phyloP scores from a whole-genome alignment of 2,888 invertebrate genomes.

The Metellina segmentata region DNA sequence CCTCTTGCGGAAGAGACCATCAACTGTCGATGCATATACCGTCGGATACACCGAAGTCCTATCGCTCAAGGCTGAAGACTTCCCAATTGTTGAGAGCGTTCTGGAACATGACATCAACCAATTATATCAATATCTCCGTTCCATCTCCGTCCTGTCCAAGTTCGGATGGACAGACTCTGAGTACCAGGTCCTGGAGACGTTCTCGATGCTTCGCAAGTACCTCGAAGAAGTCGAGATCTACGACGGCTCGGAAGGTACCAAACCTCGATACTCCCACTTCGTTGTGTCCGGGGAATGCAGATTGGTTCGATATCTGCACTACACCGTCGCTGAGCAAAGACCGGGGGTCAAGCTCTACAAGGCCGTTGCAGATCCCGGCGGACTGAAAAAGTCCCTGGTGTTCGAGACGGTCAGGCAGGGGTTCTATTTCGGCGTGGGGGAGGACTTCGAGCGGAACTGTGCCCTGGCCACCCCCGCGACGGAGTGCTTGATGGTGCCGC shows the following conservation, averaged over 20 bases:
- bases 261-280: slow-evolving; percentile 45
- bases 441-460: slow-evolving; percentile 40
- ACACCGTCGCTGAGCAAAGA: neutral
- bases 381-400: slow-evolving; percentile 34
- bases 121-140: neutral
- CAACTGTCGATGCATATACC: slow-evolving; percentile 18
- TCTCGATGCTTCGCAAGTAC: neutral
- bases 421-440: slow-evolving; percentile 59
- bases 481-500: slow-evolving; percentile 37
- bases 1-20: neutral
- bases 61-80: slow-evolving; percentile 29
- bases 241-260: neutral
- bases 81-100: neutral
- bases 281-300: slow-evolving; percentile 38
- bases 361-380: neutral
- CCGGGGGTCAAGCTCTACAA: neutral
- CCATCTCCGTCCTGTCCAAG: neutral
- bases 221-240: slow-evolving; percentile 40
- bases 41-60: slow-evolving; percentile 50
- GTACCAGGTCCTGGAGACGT: slow-evolving; percentile 38
- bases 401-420: slow-evolving; percentile 38
- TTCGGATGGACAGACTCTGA: slow-evolving; percentile 54
- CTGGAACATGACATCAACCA: neutral
- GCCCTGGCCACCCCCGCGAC: slow-evolving; percentile 35
- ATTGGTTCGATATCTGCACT: slow-evolving; percentile 17